Evolutionary conservation across 1,140 invertebrate genomes (phyloP).

Genomic region (Apis mellifera): Amel_HAv3.1 CM009937.2:39501-40000

Average conservation of each 20-base stretch:
- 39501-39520: neutral
- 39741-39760: slow-evolving; percentile 48
- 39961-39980: neutral
- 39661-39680: slow-evolving; percentile 1
- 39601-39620: neutral
- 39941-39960: neutral
- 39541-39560: neutral
- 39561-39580: neutral
- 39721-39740: slow-evolving; percentile 5
- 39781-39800: neutral
- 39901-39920: neutral
- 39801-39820: neutral
- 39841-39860: neutral
- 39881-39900: neutral
- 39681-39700: slow-evolving; percentile 5
- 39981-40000: too few relatives aligned
- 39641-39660: slow-evolving; percentile 7
- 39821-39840: too few relatives aligned
- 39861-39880: too few relatives aligned
- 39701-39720: neutral
- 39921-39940: neutral
- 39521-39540: neutral
- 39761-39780: slow-evolving; percentile 44
- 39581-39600: neutral
- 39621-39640: slow-evolving; percentile 25